Evolutionary conservation across 2,113 vertebrate species (phyloP).

Genomic region (Rutilus rutilus): DNA sequence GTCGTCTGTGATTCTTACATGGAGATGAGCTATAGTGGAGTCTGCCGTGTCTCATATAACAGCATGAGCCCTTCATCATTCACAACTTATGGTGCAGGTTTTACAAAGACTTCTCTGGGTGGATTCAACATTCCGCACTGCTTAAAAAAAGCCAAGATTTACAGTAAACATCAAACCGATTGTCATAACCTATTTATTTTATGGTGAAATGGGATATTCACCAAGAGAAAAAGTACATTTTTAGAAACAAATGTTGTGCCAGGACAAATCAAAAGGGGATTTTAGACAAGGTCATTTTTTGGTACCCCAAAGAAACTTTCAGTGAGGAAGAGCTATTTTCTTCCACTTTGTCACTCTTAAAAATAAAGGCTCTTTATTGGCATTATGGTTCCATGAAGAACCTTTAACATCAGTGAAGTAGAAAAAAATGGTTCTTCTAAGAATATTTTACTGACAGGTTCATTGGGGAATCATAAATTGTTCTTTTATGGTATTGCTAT

Average conservation of each 20-base stretch:
- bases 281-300: neutral
- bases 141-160: neutral
- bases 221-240: neutral
- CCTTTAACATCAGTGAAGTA: neutral
- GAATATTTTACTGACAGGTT: neutral
- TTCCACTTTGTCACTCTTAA: neutral
- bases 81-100: slow-evolving; percentile 1
- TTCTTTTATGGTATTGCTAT: neutral
- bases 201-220: neutral
- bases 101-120: slow-evolving; percentile 26
- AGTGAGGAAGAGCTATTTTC: too few species aligned
- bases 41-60: slow-evolving; percentile 8
- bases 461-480: neutral
- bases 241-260: neutral
- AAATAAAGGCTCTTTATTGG: neutral
- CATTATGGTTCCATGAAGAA: neutral
- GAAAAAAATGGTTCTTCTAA: neutral
- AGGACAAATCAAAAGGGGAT: neutral
- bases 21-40: slow-evolving; percentile 40
- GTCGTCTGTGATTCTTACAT: slow-evolving; percentile 7
- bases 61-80: slow-evolving; percentile 33
- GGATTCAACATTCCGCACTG: neutral
- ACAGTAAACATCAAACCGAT: neutral
- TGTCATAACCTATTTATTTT: neutral
- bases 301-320: neutral